These are phyloP conservation scores for Drosophila mulleri DNA, from an alignment of 2,888 invertebrate genomes.

Conservation along the genomic window DNA sequence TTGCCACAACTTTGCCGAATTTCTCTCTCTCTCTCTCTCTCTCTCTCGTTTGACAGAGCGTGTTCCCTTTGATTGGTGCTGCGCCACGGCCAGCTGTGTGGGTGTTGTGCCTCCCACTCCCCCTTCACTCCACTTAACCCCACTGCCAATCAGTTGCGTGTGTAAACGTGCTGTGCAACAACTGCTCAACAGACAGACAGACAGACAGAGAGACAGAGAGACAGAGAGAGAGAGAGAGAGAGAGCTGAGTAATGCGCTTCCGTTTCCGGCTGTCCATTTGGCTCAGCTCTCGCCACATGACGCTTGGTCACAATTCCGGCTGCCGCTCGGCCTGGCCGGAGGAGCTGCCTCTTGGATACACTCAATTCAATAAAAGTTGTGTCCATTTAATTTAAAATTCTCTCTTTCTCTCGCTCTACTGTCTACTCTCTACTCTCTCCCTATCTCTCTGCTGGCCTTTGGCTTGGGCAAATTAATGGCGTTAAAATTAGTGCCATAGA, in stretches of 20 bases:
- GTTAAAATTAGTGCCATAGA: conserved; percentile 69
- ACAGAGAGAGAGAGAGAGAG: too few species aligned
- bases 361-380: conserved; percentile 81
- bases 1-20: conserved; percentile 65
- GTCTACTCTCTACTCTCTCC: not conserved
- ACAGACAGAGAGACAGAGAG: conserved; percentile 3
- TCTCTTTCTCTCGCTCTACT: conserved; percentile 30
- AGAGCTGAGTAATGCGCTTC: conserved; percentile 72
- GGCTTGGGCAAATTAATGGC: conserved; percentile 70
- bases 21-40: conserved; percentile 14
- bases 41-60: conserved; percentile 42
- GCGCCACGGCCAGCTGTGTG: conserved; percentile 11
- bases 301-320: conserved; percentile 18
- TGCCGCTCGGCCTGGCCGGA: not conserved
- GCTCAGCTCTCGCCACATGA: conserved; percentile 28
- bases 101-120: not conserved
- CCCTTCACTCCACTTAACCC: not conserved
- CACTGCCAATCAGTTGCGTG: conserved; percentile 50
- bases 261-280: conserved; percentile 58
- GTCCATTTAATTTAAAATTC: conserved; percentile 82
- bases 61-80: conserved; percentile 64
- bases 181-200: conserved; percentile 1
- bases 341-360: conserved; percentile 23
- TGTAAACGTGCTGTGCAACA: conserved; percentile 61
- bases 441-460: not conserved